Conservation (phyloP, 2,888 invertebrate species). For the Podabrus alpinus region DNA sequence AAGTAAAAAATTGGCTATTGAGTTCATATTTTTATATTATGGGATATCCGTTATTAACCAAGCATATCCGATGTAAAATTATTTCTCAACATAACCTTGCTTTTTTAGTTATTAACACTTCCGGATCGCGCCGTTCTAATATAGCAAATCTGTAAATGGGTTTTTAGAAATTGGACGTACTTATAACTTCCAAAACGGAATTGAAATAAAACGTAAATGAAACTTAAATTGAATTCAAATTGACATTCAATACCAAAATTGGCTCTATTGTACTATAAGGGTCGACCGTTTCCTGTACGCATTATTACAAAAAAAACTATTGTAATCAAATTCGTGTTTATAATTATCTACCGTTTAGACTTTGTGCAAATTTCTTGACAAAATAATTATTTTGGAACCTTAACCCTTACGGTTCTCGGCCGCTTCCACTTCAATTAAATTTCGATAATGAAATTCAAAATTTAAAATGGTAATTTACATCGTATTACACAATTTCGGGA, state of each 20-base stretch:
- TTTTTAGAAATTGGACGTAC: too few species aligned
- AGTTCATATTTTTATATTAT: slow-evolving; percentile 16
- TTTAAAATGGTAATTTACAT: background rate
- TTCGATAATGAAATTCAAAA: too few species aligned
- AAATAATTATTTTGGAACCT: too few species aligned
- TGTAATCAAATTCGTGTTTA: slow-evolving; percentile 4
- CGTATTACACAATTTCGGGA: background rate
- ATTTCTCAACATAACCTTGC: slow-evolving; percentile 16
- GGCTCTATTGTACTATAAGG: background rate
- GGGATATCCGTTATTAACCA: slow-evolving; percentile 21
- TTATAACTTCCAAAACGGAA: background rate
- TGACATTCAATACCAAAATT: background rate
- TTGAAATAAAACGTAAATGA: background rate
- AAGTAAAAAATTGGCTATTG: background rate
- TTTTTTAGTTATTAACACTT: slow-evolving; percentile 7
- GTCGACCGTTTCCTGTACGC: background rate
- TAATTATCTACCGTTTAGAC: background rate
- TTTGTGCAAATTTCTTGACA: background rate
- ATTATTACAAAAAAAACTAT: background rate
- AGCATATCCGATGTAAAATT: slow-evolving; percentile 18
- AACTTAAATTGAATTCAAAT: background rate
- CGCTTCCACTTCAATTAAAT: too few species aligned
- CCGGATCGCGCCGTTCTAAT: slow-evolving; percentile 12
- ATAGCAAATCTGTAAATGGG: slow-evolving; percentile 8
- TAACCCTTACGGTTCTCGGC: too few species aligned